Evolutionary conservation across 2,888 invertebrate genomes (phyloP), one percentile per base, ranked within the genome.

Genomic region (Tetranychus piercei): DNA sequence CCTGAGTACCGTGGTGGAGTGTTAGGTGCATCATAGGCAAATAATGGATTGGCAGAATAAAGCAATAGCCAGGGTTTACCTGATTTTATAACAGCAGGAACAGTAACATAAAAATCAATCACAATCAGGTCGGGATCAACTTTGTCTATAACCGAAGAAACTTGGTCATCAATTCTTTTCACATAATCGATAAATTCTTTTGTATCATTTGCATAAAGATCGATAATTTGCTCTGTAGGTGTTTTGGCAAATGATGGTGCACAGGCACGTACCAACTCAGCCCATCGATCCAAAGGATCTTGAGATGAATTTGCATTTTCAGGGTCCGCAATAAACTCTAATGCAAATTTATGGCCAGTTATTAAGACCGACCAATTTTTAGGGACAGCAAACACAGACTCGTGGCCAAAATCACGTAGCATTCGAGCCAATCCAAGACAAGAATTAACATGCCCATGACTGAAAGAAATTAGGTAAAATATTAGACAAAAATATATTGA

Each of bases 341-440:
- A 20, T 15, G 55, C 1, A 69, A 11, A 20, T 22, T 18, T 6
- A 69, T 20, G 20, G 1, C 34, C 22, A 69, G 69, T 23, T 22
- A 69, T 11, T n/a, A 20, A 1, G 1, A 69, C 55, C 7, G 55
- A 55, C 55, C 55, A 55, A 55, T 55, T 55, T 55, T n/a, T 20
- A 23, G 69, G 69, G 11, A 69, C 22, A 69, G 11, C 69, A 22
- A 69, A 69, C 11, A 23, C 22, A 6, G 34, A 20, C 8, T 69
- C 69, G 23, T 69, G 69, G 8, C 69, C 69, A 20, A 20, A 22
- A 20, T 69, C 34, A 23, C 34, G 69, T 6, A 69, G 11, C 20
- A 69, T 69, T 18, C 34, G 20, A 22, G 69, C 69, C 22, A 69
- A 69, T 20, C 69, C 69, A 20, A 69, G 11, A 23, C 69, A 69